Conservation (phyloP, 2,888 invertebrate species). For the Protonemura montana region DNA sequence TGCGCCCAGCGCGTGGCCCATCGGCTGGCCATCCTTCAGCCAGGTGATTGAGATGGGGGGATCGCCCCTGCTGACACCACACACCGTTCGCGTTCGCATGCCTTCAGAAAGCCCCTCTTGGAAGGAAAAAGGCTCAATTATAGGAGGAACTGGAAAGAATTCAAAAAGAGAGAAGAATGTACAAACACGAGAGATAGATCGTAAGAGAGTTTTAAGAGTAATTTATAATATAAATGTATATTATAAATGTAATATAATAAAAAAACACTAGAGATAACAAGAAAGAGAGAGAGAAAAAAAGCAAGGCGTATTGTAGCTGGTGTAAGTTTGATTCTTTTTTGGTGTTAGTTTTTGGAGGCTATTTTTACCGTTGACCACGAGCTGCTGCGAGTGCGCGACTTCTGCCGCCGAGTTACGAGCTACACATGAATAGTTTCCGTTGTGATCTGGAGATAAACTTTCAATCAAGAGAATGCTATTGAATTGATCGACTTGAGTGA, state of each 20-base stretch:
- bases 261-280: slow-evolving; percentile 54
- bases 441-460: slow-evolving; percentile 76
- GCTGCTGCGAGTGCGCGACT: slow-evolving; percentile 75
- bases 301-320: slow-evolving; percentile 49
- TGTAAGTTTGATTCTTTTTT: slow-evolving; percentile 7
- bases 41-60: slow-evolving; percentile 80
- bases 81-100: slow-evolving; percentile 82
- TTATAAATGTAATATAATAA: slow-evolving; percentile 47
- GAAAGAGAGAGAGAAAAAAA: slow-evolving; percentile 56
- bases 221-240: slow-evolving; percentile 60
- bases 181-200: slow-evolving; percentile 63
- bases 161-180: slow-evolving; percentile 59
- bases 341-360: slow-evolving; percentile 44
- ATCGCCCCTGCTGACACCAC: slow-evolving; percentile 82
- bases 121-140: slow-evolving; percentile 85
- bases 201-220: neutral
- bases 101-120: slow-evolving; percentile 83
- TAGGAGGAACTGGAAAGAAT: slow-evolving; percentile 75
- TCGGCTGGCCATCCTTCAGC: slow-evolving; percentile 80
- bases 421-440: slow-evolving; percentile 79
- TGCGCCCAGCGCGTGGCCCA: slow-evolving; percentile 71
- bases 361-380: slow-evolving; percentile 80
- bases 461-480: slow-evolving; percentile 81
- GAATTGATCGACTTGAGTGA: slow-evolving; percentile 78
- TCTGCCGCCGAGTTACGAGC: slow-evolving; percentile 77